Percentiles rank a stretch among this genome's conserved stretches.
Evolutionary conservation across 1,140 invertebrate genomes (phyloP).

Genomic region (Megalopta genalis): DNA sequence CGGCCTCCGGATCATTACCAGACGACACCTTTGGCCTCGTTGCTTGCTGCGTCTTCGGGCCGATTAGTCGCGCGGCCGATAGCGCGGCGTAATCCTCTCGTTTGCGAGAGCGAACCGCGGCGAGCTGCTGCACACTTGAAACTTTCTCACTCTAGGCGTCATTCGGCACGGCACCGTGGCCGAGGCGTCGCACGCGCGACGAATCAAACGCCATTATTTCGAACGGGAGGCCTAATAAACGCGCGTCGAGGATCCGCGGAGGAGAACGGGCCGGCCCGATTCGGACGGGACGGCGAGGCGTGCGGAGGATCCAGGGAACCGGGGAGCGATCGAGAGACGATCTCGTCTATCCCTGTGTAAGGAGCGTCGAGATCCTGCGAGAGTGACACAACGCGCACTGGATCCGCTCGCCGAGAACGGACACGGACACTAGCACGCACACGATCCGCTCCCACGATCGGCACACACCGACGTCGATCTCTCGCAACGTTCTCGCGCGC

Average conservation of each 20-base stretch:
- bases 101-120: too few species aligned
- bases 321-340: background rate
- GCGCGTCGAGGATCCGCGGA: background rate
- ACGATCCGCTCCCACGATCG: conserved; percentile 18
- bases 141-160: conserved; percentile 55
- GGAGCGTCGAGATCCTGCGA: conserved; percentile 28
- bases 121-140: conserved; percentile 10
- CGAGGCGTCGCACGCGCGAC: conserved; percentile 27
- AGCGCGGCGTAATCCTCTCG: too few species aligned
- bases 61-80: too few species aligned
- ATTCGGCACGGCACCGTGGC: conserved; percentile 34
- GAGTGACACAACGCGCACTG: conserved; percentile 36
- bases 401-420: conserved; percentile 13
- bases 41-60: too few species aligned
- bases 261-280: background rate
- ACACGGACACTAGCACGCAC: conserved; percentile 31
- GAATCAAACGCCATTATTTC: conserved; percentile 46
- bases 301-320: background rate
- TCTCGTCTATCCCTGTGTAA: background rate
- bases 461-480: background rate
- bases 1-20: conserved; percentile 26
- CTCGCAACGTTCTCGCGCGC: conserved; percentile 28
- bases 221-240: background rate
- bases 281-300: background rate
- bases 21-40: too few species aligned